A percentile compares a stretch with the other conserved stretches of the same genome.
Evolutionary conservation across 2,888 invertebrate species (phyloP).

Genomic region (Charanyca ferruginea): DNA sequence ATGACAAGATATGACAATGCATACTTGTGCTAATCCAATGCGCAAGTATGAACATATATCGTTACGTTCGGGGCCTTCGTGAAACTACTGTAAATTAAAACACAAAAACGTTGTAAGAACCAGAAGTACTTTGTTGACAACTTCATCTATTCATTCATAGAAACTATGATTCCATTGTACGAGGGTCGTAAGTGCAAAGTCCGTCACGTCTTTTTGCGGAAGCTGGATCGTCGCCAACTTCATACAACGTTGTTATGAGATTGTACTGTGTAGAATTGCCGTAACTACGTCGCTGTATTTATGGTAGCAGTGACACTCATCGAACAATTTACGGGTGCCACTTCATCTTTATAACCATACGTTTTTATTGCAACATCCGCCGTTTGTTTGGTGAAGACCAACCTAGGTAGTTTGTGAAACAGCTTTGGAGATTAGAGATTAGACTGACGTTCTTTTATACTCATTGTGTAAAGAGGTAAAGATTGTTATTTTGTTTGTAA

Average conservation of each 20-base stretch:
- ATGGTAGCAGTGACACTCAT: conserved; percentile 46
- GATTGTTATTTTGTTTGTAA: too few relatives aligned
- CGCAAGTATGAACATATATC: too few relatives aligned
- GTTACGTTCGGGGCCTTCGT: neutral
- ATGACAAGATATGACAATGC: too few relatives aligned
- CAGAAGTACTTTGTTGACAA: conserved; percentile 41
- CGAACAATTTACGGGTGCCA: conserved; percentile 49
- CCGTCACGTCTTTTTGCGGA: conserved; percentile 65
- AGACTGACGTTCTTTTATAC: too few relatives aligned
- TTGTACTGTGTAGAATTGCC: conserved; percentile 71
- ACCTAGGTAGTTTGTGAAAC: neutral
- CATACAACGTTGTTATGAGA: conserved; percentile 80
- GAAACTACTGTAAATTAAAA: conserved; percentile 14
- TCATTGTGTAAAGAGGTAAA: too few relatives aligned
- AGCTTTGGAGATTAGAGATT: too few relatives aligned
- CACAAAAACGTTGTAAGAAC: conserved; percentile 8
- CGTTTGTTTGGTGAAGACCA: conserved; percentile 11
- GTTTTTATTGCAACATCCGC: conserved; percentile 45
- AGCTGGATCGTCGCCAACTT: conserved; percentile 78
- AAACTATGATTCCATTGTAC: conserved; percentile 48
- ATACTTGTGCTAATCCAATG: too few relatives aligned
- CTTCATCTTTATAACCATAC: conserved; percentile 41
- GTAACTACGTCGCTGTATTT: conserved; percentile 67
- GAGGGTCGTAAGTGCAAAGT: conserved; percentile 62
- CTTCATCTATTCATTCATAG: conserved; percentile 53